A percentile compares a stretch with the other conserved stretches of the same genome.
Evolutionary conservation across 1,140 invertebrate genomes (phyloP).

Genomic region (Contarinia nasturtii): DNA sequence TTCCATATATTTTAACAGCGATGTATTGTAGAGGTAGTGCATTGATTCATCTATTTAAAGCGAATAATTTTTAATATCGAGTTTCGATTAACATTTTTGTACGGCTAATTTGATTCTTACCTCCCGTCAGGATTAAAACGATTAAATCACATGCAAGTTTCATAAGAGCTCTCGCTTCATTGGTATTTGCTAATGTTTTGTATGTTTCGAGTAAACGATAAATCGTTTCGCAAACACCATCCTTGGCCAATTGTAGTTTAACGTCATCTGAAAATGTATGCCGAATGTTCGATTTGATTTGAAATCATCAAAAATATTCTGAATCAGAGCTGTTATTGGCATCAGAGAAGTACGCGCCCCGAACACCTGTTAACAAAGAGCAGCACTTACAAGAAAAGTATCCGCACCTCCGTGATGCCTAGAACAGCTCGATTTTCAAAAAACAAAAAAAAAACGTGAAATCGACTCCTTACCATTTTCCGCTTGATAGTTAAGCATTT

Average conservation of each 20-base stretch:
- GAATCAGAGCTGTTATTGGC: no score
- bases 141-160: slow-evolving; percentile 74
- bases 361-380: no score
- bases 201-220: slow-evolving; percentile 55
- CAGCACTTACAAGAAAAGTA: no score
- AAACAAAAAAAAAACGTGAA: slow-evolving; percentile 5
- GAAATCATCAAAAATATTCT: no score
- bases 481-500: slow-evolving; percentile 50
- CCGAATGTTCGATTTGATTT: no score
- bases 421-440: slow-evolving; percentile 2
- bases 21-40: slow-evolving; percentile 48
- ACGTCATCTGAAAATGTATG: slow-evolving; percentile 55
- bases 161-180: slow-evolving; percentile 49
- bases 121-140: slow-evolving; percentile 64
- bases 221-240: slow-evolving; percentile 52
- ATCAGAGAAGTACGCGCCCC: no score
- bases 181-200: slow-evolving; percentile 33
- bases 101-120: slow-evolving; percentile 25
- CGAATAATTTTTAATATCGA: no score
- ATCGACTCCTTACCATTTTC: slow-evolving; percentile 39
- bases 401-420: no score
- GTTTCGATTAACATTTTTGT: no score
- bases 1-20: slow-evolving; percentile 33
- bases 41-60: slow-evolving; percentile 58
- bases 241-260: slow-evolving; percentile 51